Evolutionary conservation across 2,797 vertebrate genomes (phyloP), one percentile per base, ranked within the genome.

Genomic region (Chrysocyon brachyurus): DNA sequence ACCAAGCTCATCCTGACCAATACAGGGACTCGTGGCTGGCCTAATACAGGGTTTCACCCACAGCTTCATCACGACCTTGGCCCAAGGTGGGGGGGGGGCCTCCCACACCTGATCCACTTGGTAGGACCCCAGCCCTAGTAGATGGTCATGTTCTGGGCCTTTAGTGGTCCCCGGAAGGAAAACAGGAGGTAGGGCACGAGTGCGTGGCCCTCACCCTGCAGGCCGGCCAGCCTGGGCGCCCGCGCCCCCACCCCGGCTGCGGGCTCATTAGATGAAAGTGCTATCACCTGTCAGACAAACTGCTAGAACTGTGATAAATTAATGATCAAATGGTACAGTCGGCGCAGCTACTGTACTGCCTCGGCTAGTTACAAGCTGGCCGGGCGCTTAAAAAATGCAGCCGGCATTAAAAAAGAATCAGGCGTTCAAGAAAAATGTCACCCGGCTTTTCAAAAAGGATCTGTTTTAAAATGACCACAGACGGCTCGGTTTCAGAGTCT

Each of bases 251-350:
- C 98, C 98, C 99, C 98, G 98, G 99, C 99, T 99, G 98, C 97
- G 98, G 98, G 98, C 99, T 98, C 98, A 99, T 99, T 98, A 99
- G 99, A 99, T 99, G 98, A 99, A 99, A 99, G 99, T 98, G 97
- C 98, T 98, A 99, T 98, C 99, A 99, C 99, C 99, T 99, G 99
- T 99, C 99, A 99, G 99, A 99, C 99, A 99, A 99, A 99, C 99
- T 99, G 99, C 99, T 99, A 99, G 99, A 99, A 99, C 99, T 99
- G 99, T 99, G 99, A 99, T 99, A 99, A 99, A 99, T 99, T 99
- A 99, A 99, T 99, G 99, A 99, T 99, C 99, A 99, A 99, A 99
- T 99, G 98, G 98, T 98, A 98, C 98, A 98, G 98, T 98, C 98
- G 98, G 99, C 99, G 98, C 99, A 99, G 99, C 99, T 99, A 99